These are phyloP conservation scores for Vannuccia rotundouncinata DNA, from an alignment of 2,888 invertebrate genomes.

Conservation along the genomic window DNA sequence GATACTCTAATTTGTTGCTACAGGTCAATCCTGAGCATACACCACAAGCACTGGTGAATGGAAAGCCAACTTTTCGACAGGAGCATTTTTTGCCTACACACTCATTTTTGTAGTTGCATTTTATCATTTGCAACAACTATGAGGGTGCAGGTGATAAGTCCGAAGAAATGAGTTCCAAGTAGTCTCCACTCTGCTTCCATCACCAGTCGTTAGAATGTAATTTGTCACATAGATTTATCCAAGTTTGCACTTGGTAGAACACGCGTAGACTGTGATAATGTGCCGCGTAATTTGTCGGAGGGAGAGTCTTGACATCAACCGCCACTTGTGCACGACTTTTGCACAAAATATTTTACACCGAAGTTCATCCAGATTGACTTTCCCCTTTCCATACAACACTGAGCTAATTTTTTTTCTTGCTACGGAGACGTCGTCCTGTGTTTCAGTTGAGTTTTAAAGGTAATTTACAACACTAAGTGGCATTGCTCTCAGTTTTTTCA, in stretches of 20 bases:
- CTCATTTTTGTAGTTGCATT: not conserved
- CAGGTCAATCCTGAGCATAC: not conserved
- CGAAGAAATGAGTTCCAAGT: not conserved
- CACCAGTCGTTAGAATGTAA: not conserved
- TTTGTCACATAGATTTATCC: not conserved
- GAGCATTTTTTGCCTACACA: not conserved
- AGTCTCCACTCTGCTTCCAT: not conserved
- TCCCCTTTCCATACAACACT: not conserved
- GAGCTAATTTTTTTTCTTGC: not conserved
- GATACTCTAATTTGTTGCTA: not conserved
- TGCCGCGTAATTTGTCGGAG: not conserved
- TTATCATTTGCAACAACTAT: not conserved
- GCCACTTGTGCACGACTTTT: not conserved
- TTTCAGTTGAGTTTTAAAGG: not conserved
- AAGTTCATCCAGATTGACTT: not conserved
- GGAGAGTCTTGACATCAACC: not conserved
- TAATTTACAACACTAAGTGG: not conserved
- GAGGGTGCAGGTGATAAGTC: not conserved
- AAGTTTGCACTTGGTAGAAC: not conserved
- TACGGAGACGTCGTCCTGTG: not conserved
- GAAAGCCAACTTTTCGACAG: not conserved
- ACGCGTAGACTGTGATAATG: not conserved
- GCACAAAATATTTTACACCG: not conserved
- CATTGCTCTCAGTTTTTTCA: not conserved
- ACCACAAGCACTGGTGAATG: not conserved